Evolutionary conservation across 2,888 invertebrate genomes (phyloP).

Genomic region (Cactoblastis cactorum): DNA sequence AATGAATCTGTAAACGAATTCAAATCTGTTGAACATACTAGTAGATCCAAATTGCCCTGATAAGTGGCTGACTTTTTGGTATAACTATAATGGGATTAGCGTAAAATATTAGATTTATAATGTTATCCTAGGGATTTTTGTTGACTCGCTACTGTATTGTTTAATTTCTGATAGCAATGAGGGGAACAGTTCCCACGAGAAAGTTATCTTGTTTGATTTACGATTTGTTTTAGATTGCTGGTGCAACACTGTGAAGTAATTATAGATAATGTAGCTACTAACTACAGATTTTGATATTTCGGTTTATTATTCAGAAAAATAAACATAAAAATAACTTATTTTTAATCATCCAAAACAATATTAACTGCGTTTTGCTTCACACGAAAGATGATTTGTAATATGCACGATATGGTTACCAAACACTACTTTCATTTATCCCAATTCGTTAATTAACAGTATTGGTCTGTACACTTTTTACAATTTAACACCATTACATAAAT

Average conservation of each 20-base stretch:
- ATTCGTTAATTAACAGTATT: neutral
- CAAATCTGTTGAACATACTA: no score
- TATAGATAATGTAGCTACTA: no score
- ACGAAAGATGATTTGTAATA: no score
- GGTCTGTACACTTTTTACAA: neutral
- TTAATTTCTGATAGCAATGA: slow-evolving; percentile 14
- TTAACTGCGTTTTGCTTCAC: no score
- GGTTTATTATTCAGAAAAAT: no score
- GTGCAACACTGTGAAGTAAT: no score
- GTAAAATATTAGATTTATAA: slow-evolving; percentile 38
- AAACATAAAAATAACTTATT: no score
- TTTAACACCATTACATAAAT: neutral
- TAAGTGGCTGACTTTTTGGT: slow-evolving; percentile 44
- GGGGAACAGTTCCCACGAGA: slow-evolving; percentile 2
- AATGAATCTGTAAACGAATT: no score
- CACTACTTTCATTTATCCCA: neutral
- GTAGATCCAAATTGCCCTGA: slow-evolving; percentile 44
- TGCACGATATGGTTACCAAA: neutral
- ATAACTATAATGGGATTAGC: slow-evolving; percentile 53
- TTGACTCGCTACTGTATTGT: slow-evolving; percentile 27
- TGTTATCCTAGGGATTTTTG: slow-evolving; percentile 26
- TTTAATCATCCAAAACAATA: no score
- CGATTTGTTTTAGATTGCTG: neutral
- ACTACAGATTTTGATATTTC: no score
- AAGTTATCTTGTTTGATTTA: neutral